phyloP scores from a whole-genome alignment of 2,797 vertebrate species.

The Benthosema pterotum region DNA sequence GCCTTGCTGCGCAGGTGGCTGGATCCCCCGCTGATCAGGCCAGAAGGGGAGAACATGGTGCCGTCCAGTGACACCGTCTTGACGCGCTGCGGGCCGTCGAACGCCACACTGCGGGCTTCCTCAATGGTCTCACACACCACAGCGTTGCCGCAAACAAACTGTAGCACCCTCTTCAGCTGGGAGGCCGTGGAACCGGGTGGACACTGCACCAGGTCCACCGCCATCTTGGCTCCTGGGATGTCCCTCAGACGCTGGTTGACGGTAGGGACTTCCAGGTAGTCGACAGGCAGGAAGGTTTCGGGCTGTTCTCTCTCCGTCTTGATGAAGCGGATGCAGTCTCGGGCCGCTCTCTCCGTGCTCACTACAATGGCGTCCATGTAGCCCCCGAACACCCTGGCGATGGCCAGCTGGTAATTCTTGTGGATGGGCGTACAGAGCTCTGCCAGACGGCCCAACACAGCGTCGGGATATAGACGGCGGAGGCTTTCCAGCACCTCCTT shows the following conservation, averaged over 20 bases:
- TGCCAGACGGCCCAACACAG: constrained; percentile 92
- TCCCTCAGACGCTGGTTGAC: constrained; percentile 90
- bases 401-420: constrained; percentile 94
- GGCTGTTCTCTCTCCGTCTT: constrained; percentile 90
- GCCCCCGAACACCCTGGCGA: constrained; percentile 90
- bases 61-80: constrained; percentile 95
- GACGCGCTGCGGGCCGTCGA: constrained; percentile 79
- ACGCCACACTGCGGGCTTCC: constrained; percentile 88
- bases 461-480: constrained; percentile 84
- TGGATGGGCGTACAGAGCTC: constrained; percentile 94
- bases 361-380: constrained; percentile 91
- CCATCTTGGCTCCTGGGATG: constrained; percentile 87
- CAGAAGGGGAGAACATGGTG: constrained; percentile 93
- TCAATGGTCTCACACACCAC: constrained; percentile 91
- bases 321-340: constrained; percentile 88
- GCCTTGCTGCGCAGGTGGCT: constrained; percentile 88
- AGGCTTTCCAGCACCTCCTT: constrained; percentile 87
- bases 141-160: constrained; percentile 91
- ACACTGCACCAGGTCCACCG: constrained; percentile 90
- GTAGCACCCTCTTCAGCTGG: constrained; percentile 86
- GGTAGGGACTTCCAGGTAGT: constrained; percentile 89
- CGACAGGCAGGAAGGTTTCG: constrained; percentile 93
- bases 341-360: constrained; percentile 85
- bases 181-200: constrained; percentile 42
- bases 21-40: constrained; percentile 94